Percentiles rank a stretch among this genome's conserved stretches.
Evolutionary conservation across 2,797 vertebrate genomes (phyloP).

Genomic region (Spinibarbus caldwelli): DNA sequence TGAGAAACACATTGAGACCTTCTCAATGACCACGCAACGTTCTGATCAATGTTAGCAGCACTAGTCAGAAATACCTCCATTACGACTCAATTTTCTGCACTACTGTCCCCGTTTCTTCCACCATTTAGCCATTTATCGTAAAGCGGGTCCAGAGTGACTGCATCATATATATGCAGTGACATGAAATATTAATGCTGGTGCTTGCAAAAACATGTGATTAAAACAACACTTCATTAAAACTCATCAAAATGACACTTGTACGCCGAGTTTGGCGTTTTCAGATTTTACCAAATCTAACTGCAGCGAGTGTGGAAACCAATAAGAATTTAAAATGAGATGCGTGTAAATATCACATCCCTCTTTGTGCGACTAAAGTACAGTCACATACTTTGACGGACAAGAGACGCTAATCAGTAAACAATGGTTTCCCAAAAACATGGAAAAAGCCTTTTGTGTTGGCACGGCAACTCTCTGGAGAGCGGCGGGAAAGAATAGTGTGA

Average conservation of each 20-base stretch:
- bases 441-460: slow-evolving; percentile 44
- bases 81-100: slow-evolving; percentile 31
- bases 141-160: neutral
- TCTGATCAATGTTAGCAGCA: slow-evolving; percentile 4
- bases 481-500: slow-evolving; percentile 59
- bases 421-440: slow-evolving; percentile 13
- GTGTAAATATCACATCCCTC: slow-evolving; percentile 23
- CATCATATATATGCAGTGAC: neutral
- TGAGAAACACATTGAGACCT: slow-evolving; percentile 1
- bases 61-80: slow-evolving; percentile 6
- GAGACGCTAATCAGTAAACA: slow-evolving; percentile 56
- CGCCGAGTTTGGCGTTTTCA: neutral
- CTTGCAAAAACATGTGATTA: neutral
- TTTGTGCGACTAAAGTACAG: slow-evolving; percentile 21
- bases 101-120: slow-evolving; percentile 11
- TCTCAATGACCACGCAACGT: neutral
- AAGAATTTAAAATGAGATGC: slow-evolving; percentile 24
- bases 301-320: neutral
- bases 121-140: slow-evolving; percentile 3
- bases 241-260: neutral
- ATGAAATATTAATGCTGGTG: neutral
- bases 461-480: slow-evolving; percentile 53
- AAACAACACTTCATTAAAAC: neutral
- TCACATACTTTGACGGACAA: slow-evolving; percentile 50
- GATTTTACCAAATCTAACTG: neutral